A percentile compares a stretch with the other conserved stretches of the same genome.
These are phyloP conservation scores for Lagenorhynchus albirostris DNA, from an alignment of 2,113 vertebrate genomes.

Conservation along the genomic window DNA sequence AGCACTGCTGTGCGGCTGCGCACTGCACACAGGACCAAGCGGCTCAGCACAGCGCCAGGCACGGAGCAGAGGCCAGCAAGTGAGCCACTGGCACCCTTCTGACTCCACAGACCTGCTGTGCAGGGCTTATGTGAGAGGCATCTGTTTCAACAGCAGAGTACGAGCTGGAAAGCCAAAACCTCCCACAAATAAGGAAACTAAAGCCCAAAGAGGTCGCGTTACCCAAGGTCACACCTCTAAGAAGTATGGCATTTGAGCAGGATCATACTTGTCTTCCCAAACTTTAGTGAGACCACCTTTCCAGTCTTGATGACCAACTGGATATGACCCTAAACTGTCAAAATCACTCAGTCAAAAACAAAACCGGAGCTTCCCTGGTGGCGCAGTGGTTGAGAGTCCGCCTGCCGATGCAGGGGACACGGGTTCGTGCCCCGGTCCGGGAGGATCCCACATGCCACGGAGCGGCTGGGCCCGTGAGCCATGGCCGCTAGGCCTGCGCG, in stretches of 20 bases:
- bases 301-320: neutral
- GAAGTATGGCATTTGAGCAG: neutral
- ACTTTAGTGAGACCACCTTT: neutral
- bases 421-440: fast-evolving
- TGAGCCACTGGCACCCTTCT: too few species aligned
- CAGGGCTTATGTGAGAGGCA: too few species aligned
- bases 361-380: neutral
- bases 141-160: neutral
- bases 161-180: neutral
- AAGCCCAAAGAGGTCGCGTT: neutral
- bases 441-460: too few species aligned
- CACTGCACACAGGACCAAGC: too few species aligned
- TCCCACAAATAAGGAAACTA: neutral
- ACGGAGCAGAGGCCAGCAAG: fast-evolving
- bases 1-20: neutral
- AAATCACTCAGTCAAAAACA: neutral
- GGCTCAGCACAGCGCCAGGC: neutral
- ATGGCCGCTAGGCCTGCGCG: too few species aligned
- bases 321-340: neutral
- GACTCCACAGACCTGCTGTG: neutral
- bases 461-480: too few species aligned
- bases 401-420: too few species aligned
- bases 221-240: neutral
- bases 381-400: too few species aligned
- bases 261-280: neutral